A percentile compares a stretch with the other conserved stretches of the same genome.
Conservation (phyloP, 30 jellyfish, hydroid and myxozoan species). For the Calvadosia cruxmelitensis region DNA sequence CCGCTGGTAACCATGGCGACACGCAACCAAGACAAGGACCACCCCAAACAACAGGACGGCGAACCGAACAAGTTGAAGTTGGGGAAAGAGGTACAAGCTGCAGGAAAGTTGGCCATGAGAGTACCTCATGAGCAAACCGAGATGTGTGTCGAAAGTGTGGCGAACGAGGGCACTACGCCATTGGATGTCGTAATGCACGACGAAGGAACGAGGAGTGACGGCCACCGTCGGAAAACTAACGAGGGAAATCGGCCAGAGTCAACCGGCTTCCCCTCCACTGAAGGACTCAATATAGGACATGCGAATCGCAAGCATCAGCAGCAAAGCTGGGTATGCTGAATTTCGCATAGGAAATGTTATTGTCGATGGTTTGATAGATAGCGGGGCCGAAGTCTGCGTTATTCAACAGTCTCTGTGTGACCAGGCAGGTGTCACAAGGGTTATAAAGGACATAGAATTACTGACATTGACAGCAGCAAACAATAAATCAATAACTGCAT, state of each 20-base stretch:
- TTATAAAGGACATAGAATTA: not conserved
- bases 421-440: not conserved
- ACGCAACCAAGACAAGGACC: too few relatives aligned
- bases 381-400: not conserved
- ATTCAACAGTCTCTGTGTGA: not conserved
- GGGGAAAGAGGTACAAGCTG: not conserved
- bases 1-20: too few relatives aligned
- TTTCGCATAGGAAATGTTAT: not conserved
- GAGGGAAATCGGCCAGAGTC: not conserved
- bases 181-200: not conserved
- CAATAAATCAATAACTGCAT: not conserved
- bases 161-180: not conserved
- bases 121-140: not conserved
- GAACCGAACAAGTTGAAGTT: too few relatives aligned
- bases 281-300: not conserved
- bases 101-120: not conserved
- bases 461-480: not conserved
- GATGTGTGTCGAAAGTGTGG: not conserved
- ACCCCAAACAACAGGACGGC: too few relatives aligned
- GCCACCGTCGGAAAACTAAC: not conserved
- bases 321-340: slow-evolving; percentile 3
- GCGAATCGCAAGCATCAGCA: not conserved
- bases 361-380: not conserved
- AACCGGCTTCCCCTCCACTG: not conserved
- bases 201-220: not conserved